Conservation (phyloP, 2,797 vertebrate genomes). For the Masticophis lateralis region DNA sequence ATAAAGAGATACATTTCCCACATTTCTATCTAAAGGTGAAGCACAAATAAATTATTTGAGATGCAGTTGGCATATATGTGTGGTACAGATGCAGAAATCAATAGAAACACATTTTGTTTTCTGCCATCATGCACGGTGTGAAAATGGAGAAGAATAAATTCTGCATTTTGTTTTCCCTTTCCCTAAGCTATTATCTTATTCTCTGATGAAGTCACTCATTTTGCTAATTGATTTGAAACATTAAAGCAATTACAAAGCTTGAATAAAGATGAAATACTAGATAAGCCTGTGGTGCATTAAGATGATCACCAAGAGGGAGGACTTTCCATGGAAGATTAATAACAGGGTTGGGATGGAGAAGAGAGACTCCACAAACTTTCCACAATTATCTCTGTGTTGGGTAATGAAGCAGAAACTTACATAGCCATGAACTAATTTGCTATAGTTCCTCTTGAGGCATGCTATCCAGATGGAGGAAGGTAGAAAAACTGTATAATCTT, state of each 20-base stretch:
- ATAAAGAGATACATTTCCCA: not conserved
- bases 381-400: constrained; percentile 56
- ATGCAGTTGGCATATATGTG: not conserved
- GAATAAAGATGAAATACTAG: constrained; percentile 41
- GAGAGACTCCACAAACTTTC: constrained; percentile 43
- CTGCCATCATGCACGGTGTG: not conserved
- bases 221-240: constrained; percentile 52
- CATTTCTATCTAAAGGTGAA: not conserved
- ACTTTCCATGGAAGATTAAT: constrained; percentile 48
- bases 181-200: constrained; percentile 26
- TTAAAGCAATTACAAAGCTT: constrained; percentile 54
- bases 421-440: constrained; percentile 64
- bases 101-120: not conserved
- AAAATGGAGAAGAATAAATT: not conserved
- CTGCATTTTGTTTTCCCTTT: not conserved
- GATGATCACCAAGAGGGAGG: constrained; percentile 36
- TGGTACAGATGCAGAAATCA: not conserved
- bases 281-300: constrained; percentile 48
- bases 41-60: not conserved
- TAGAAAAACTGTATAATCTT: constrained; percentile 25
- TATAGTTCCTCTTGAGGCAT: constrained; percentile 59
- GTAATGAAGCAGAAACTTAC: constrained; percentile 69
- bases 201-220: constrained; percentile 6
- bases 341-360: constrained; percentile 13
- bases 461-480: constrained; percentile 52